Base-by-base conservation (phyloP, 2,888 invertebrate genomes). In the Prosopocoilus inquinatus region DNA sequence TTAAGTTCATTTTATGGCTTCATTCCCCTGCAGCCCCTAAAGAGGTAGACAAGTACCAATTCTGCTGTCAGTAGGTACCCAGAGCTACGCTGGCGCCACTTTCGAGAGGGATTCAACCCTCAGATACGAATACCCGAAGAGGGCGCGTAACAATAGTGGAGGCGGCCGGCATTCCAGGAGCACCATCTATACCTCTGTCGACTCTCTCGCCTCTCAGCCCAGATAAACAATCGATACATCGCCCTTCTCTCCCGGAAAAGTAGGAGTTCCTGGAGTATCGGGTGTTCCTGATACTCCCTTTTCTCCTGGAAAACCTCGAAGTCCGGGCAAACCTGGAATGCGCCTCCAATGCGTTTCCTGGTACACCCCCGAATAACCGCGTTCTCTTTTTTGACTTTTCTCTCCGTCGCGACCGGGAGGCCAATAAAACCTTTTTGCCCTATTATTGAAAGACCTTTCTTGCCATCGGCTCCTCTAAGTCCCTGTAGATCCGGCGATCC, bases 271-370 rank as follows among this genome's bases (percentile, higher is more conserved):
- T 2, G 86, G 86, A 43, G 69, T 69, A 9, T 91, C 92, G 39
- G 88, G 82, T 57, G 81, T 78, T 38, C 92, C 92, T 12, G 84
- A 73, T 52, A 79, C 80, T 51, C 83, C 83, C 58, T 86, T 84
- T 62, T 88, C 88, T 60, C 93, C 93, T 11, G 81, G 80, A 1
- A 78, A 74, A 34, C 93, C 93, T 61, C 82, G 78, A 51, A 77
- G 77, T 44, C 91, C 93, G 3, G 88, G 88, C 16, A 78, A 75
- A 55, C 94, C 94, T 9, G 91, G 89, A 60, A 86, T 89, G 45
- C 93, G n/a, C 93, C 59, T 87, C 81, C 49, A 85, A 80, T 0
- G 91, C 87, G 74, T 92, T 92, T 34, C 94, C 94, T 7, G 92
- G 90, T 20, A 81, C 79, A 66, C 93, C 93, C 93, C 93, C 49